Base-by-base conservation (phyloP, 2,888 invertebrate species). In the Azorinus chamasolen region DNA sequence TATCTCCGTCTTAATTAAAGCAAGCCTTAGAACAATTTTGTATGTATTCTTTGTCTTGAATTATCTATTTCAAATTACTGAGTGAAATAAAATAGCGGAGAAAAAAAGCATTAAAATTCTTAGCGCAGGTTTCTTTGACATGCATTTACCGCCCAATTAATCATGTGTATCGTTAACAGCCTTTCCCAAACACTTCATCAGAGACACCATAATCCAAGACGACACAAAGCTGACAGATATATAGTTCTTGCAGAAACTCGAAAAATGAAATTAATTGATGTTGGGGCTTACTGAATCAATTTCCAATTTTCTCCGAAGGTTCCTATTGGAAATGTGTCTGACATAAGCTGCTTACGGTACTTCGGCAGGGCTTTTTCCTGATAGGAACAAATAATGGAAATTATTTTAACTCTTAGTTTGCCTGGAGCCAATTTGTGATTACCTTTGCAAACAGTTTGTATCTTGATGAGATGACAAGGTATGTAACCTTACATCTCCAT, bases 201-300 rank as follows among this genome's bases (percentile, higher is more conserved):
- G 25, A 14, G 14, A 18, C 25, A 20, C 8, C 32, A 14, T 64
- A 72, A 73, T 75, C 76, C 59, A 32, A 32, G 10, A 8, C 62
- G 80, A 80, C 80, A 70, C 58, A 70, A 80, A 80, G 80, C 50
- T 55, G 80, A 80, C 80, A 76, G 73, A 76, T 73, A 80, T 72
- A 80, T 62, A 53, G 62, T 48, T 66, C 66, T 39, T 45, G 62
- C 64, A 71, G 80, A 80, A 80, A 69, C 75, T 77, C 73, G 73
- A 73, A 76, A 76, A 80, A 68, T 77, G 80, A 66, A 77, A 80
- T 80, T 80, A 80, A 80, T 80, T 80, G 80, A 77, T 80, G 77
- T 70, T 74, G 58, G 57, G 59, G 77, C 80, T 80, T 80, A 77
- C 46, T 48, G 66, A 80, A 80, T 80, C 80, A 80, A 80, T 80